phyloP scores from a whole-genome alignment of 1,140 invertebrate species.

The Cardiocondyla obscurior region DNA sequence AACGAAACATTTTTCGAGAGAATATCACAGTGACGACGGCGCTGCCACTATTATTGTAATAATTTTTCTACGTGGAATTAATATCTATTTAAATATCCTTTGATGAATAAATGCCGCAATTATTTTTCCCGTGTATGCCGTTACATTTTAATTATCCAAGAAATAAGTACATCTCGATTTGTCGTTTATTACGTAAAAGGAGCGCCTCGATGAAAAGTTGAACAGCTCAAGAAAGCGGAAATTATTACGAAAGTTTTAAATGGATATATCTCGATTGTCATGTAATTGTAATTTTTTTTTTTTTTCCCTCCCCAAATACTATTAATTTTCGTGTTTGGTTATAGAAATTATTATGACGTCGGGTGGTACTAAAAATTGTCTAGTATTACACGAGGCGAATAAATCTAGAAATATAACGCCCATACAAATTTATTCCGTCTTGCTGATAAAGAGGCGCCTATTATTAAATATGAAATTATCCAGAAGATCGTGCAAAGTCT shows the following conservation, averaged over 20 bases:
- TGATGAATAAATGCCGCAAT: not conserved
- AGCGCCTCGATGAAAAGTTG: constrained; percentile 16
- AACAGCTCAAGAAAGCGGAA: not conserved
- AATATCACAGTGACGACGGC: not conserved
- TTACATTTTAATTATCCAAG: constrained; percentile 18
- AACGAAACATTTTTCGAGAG: not conserved
- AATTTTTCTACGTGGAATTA: not conserved
- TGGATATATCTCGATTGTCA: not conserved
- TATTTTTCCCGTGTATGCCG: not conserved
- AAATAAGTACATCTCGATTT: not conserved
- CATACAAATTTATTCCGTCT: constrained; percentile 43
- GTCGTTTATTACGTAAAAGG: not conserved
- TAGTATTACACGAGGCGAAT: constrained; percentile 25
- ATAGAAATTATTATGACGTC: not conserved
- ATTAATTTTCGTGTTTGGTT: too few relatives aligned
- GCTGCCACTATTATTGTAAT: not conserved
- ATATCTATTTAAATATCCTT: not conserved
- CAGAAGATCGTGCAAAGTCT: constrained; percentile 5
- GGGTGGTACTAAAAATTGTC: not conserved
- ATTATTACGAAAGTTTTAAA: constrained; percentile 29
- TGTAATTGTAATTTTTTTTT: constrained; percentile 29
- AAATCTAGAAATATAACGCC: constrained; percentile 13
- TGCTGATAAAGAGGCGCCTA: not conserved
- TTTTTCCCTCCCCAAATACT: too few relatives aligned
- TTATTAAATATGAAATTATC: constrained; percentile 32